phyloP scores from a whole-genome alignment of 1,140 invertebrate species.

The Cepaea nemoralis region DNA sequence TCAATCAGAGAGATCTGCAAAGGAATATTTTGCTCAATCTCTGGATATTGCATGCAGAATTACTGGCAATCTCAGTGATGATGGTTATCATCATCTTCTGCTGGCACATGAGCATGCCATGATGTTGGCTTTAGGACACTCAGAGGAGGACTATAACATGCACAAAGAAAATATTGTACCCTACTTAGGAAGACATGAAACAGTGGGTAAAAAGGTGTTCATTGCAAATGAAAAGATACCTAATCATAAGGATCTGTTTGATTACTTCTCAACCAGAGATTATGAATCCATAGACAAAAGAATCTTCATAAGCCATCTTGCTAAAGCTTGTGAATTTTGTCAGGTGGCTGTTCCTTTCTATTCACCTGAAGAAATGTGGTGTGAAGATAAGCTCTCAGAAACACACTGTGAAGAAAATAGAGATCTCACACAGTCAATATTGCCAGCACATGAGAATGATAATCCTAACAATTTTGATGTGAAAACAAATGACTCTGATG shows the following conservation, averaged over 20 bases:
- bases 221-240: background rate
- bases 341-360: background rate
- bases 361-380: background rate
- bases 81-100: background rate
- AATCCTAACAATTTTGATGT: background rate
- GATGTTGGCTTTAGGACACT: background rate
- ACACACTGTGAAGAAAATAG: background rate
- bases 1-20: background rate
- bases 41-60: background rate
- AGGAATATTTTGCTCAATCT: background rate
- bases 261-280: background rate
- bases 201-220: background rate
- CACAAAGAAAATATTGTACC: background rate
- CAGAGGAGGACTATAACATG: background rate
- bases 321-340: constrained; percentile 1
- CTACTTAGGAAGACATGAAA: background rate
- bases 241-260: background rate
- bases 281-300: background rate
- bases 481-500: too few relatives aligned
- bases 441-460: too few relatives aligned
- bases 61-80: background rate
- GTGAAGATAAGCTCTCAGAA: background rate
- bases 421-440: too few relatives aligned
- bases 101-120: background rate
- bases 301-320: background rate